phyloP scores from a whole-genome alignment of 2,888 invertebrate species.

The Keiferia lycopersicella region DNA sequence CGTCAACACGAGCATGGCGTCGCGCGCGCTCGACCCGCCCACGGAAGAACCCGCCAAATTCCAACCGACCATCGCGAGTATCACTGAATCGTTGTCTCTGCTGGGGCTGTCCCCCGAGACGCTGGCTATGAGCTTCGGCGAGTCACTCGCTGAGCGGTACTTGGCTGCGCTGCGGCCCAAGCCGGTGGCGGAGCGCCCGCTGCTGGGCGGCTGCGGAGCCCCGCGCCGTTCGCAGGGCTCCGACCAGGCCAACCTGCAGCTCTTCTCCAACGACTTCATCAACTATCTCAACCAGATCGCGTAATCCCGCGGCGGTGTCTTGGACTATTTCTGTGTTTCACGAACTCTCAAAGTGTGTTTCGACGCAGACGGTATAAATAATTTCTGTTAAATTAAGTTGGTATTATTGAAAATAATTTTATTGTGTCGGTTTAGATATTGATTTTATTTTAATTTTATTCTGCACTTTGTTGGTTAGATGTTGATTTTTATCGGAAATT shows the following conservation, averaged over 20 bases:
- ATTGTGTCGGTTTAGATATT: conserved; percentile 77
- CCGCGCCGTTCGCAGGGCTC: conserved; percentile 51
- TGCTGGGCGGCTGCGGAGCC: conserved; percentile 53
- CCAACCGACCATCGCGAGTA: conserved; percentile 62
- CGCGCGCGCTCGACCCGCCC: conserved; percentile 44
- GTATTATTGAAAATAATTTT: conserved; percentile 80
- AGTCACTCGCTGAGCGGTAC: conserved; percentile 72
- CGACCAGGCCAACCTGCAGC: conserved; percentile 74
- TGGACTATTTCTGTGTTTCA: conserved; percentile 51
- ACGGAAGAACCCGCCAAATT: conserved; percentile 55
- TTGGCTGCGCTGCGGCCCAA: conserved; percentile 68
- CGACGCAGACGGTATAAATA: conserved; percentile 60
- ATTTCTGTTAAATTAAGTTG: conserved; percentile 80
- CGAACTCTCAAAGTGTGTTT: conserved; percentile 51
- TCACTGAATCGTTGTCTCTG: conserved; percentile 71
- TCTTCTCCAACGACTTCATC: conserved; percentile 83
- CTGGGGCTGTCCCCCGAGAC: conserved; percentile 70
- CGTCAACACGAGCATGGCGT: conserved; percentile 76
- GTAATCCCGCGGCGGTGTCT: conserved; percentile 53
- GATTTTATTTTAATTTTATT: conserved; percentile 80
- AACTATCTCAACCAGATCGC: conserved; percentile 83
- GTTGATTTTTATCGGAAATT: conserved; percentile 73
- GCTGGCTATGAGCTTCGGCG: conserved; percentile 71
- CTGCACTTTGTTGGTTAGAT: conserved; percentile 77
- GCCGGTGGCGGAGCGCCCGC: conserved; percentile 48